Base-by-base conservation (phyloP, 2,888 invertebrate species). In the Tuta absoluta region DNA sequence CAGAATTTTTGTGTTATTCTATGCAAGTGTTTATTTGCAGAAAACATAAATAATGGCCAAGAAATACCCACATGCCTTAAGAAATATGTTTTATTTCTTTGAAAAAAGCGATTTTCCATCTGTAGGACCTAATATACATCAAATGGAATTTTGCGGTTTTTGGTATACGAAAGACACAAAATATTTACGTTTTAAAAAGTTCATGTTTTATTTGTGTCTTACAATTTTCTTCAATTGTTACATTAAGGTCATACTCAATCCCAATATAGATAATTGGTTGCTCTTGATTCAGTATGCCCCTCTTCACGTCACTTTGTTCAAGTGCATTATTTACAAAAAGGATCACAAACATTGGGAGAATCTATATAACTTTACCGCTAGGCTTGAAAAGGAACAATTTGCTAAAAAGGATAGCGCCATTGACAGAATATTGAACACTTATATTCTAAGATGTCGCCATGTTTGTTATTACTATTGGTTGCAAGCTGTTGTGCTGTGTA, bases 391-490 rank as follows among this genome's bases (percentile, higher is more conserved):
- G 11, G 66, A 69, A 7, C 82, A 86, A 70, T 65, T 76, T 24
- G 62, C 63, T 0, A 72, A 71, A 45, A 73, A 72, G 1, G 72
- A 79, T 10, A 62, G 67, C 3, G 65, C 74, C 28, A 69, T 73
- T 7, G 63, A 67, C 0, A 61, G 67, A 19, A 75, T 83, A 41
- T 72, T 84, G 41, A 67, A 67, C 2, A 61, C 67, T 7, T 87
- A 87, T 51, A 77, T 87, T 53, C 70, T 60, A 23, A 72, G 69
- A 48, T 79, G 80, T 62, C 80, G 85, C 37, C 70, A 72, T n/a
- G 75, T 86, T 0, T 78, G 83, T 0, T 85, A 81, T 66, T 82
- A 81, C 67, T 87, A 82, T 65, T 81, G 84, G 80, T 65, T 68
- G 0, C 65, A 86, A n/a, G n/a, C 41, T n/a, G 5, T 11, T 21